Evolutionary conservation across 2,888 invertebrate species (phyloP).

Genomic region (Amblyjoppa fuscipennis): DNA sequence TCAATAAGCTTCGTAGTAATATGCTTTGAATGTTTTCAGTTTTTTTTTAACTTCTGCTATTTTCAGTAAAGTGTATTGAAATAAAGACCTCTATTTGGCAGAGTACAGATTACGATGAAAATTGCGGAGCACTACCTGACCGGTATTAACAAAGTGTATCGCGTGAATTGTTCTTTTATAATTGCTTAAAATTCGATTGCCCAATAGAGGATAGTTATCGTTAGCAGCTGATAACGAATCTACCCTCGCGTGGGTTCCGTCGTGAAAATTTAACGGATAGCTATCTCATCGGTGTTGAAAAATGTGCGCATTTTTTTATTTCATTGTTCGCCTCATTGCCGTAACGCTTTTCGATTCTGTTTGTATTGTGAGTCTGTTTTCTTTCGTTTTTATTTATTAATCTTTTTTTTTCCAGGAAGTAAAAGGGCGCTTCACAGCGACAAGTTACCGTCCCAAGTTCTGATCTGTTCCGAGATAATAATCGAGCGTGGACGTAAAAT

Average conservation of each 20-base stretch:
- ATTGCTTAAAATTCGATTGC: neutral
- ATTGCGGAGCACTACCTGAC: too few relatives aligned
- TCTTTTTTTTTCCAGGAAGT: neutral
- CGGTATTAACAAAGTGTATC: neutral
- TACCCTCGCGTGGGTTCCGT: too few relatives aligned
- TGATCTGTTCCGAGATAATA: slow-evolving; percentile 6
- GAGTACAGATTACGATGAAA: neutral
- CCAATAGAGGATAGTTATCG: neutral
- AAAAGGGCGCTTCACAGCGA: neutral
- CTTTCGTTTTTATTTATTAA: neutral
- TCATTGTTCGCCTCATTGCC: neutral
- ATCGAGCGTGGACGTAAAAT: slow-evolving; percentile 14
- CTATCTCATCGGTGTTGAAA: neutral
- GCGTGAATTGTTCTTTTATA: neutral
- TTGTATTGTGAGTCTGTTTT: neutral
- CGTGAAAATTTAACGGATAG: neutral
- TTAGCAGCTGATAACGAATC: neutral
- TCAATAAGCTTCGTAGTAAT: neutral
- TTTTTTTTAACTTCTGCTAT: neutral
- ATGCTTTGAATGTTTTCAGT: neutral
- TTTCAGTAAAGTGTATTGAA: neutral
- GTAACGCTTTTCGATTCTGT: neutral
- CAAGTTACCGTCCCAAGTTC: neutral
- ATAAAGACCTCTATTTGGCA: neutral
- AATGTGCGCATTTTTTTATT: neutral